Base-by-base conservation (phyloP, 2,888 invertebrate genomes). In the Artemia sinica region DNA sequence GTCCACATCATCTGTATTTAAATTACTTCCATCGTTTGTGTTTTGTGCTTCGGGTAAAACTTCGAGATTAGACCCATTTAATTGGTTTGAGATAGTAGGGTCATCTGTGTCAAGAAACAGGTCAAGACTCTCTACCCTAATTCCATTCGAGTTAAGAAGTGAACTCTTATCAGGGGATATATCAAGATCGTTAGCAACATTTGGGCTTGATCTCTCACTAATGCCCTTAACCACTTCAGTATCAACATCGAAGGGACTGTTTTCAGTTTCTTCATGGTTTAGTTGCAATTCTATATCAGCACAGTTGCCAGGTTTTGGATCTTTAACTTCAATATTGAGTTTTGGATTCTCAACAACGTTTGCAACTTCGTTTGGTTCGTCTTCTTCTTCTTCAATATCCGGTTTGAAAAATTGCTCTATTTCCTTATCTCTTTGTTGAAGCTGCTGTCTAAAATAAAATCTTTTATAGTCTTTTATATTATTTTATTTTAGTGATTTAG, bases 341-440 rank as follows among this genome's bases (percentile, higher is more conserved):
- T 41, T 41, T 41, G 41, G 41, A 1, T 8, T 14, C 10, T 58
- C 58, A 8, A 28, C n/a, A 28, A 28, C 14, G 63, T 58, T 28
- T 14, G 18, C 50, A 66, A 13, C 28, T 50, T 70, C 66, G 9
- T 50, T 50, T 50, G 71, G 72, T 58, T 72, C 71, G 48, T 71
- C 69, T 71, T 81, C 83, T 13, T 81, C 81, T 72, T 84, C 84
- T 71, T 82, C 82, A 4, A 74, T 74, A 71, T 86, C 86, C 73
- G 87, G 87, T 78, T 87, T 86, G 74, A 86, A 90, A 75, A 89
- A 84, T 74, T 84, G 82, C 74, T 85, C 83, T 68, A 87, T 84
- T 78, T 87, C 86, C 76, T 86, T 86, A 74, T 86, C 86, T 68
- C 87, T 83, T 74, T 86, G 83, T 75, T 87, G 83, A 73, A 89